phyloP scores from a whole-genome alignment of 2,797 vertebrate genomes.

The Orestias chungarensis region DNA sequence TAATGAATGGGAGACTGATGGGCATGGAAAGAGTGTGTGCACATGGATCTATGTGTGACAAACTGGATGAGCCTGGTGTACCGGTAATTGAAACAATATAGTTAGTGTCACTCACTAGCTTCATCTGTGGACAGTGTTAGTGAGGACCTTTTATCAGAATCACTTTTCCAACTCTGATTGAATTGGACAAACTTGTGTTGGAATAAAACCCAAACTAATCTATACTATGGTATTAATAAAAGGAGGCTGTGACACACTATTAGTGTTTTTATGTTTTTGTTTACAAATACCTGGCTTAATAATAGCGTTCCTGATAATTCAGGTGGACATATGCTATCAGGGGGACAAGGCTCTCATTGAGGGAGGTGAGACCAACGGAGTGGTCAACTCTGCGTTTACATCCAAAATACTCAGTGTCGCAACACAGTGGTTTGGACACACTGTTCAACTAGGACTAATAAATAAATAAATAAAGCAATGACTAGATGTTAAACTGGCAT shows the following conservation, averaged over 20 bases:
- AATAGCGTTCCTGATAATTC: too few species aligned
- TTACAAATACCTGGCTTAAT: too few species aligned
- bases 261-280: too few species aligned
- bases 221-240: background rate
- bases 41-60: conserved; percentile 10
- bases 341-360: too few species aligned
- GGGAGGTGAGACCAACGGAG: too few species aligned
- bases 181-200: background rate
- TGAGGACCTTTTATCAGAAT: background rate
- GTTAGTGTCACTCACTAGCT: conserved; percentile 1
- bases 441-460: too few species aligned
- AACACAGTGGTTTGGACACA: too few species aligned
- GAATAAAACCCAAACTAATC: background rate
- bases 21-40: conserved; percentile 20
- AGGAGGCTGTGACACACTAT: background rate
- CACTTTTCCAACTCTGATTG: background rate
- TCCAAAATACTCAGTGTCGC: too few species aligned
- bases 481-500: too few species aligned
- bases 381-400: too few species aligned
- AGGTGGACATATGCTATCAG: too few species aligned
- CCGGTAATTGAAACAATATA: conserved; percentile 5
- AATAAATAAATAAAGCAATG: too few species aligned
- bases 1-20: conserved; percentile 60
- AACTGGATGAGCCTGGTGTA: background rate
- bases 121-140: background rate